Percentiles rank a stretch among this genome's conserved stretches.
Conservation (phyloP, 2,113 vertebrate species). For the Paralichthys olivaceus region DNA sequence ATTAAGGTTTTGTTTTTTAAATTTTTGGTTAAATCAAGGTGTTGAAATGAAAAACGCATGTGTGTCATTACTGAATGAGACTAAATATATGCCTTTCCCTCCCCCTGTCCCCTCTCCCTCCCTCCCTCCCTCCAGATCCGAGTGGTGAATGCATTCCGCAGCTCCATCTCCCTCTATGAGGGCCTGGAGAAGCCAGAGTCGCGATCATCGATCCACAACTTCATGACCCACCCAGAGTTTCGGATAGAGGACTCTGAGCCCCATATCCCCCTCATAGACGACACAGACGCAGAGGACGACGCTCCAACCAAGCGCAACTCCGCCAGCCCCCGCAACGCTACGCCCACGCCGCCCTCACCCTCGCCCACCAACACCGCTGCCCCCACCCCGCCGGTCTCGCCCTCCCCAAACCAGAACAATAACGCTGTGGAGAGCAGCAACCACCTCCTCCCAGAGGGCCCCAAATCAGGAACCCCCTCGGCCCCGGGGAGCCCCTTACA, state of each 20-base stretch:
- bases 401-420: slow-evolving; percentile 99
- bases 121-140: slow-evolving; percentile 89
- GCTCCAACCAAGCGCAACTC: slow-evolving; percentile 97
- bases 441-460: slow-evolving; percentile 93
- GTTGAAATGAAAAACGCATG: slow-evolving; percentile 31
- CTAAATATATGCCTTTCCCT: slow-evolving; percentile 55
- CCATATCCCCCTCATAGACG: slow-evolving; percentile 98
- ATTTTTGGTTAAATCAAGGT: slow-evolving; percentile 48
- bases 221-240: slow-evolving; percentile 99
- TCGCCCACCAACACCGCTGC: slow-evolving; percentile 75
- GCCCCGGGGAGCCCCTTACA: slow-evolving; percentile 97
- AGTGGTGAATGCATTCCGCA: slow-evolving; percentile 99
- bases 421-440: slow-evolving; percentile 96
- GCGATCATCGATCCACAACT: slow-evolving; percentile 98
- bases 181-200: slow-evolving; percentile 97
- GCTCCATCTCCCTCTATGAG: slow-evolving; percentile 98
- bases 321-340: slow-evolving; percentile 85
- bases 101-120: slow-evolving; percentile 31
- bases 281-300: slow-evolving; percentile 98
- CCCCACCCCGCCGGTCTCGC: slow-evolving; percentile 71
- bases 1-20: slow-evolving; percentile 25
- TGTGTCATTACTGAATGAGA: background rate
- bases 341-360: slow-evolving; percentile 88
- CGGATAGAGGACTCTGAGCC: slow-evolving; percentile 99
- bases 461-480: slow-evolving; percentile 93